Base-by-base conservation (phyloP, 2,888 invertebrate genomes). In the Villa cingulata region DNA sequence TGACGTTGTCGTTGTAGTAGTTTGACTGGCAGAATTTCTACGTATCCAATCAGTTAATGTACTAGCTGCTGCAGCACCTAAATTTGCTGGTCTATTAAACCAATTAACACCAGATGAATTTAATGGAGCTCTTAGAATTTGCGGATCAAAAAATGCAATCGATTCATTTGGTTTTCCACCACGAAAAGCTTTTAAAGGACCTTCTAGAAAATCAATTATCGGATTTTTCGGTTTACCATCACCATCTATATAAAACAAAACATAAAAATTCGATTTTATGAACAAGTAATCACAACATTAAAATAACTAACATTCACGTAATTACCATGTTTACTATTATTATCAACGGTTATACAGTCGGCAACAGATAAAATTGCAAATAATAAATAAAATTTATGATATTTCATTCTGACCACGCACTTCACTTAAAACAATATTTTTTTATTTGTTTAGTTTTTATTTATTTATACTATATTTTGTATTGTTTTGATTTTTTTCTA, bases 191-290 rank as follows among this genome's bases (percentile, higher is more conserved):
- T 48, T 49, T 17, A 53, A 46, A 4, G 53, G 53, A 14, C 48
- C 49, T 42, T 53, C 51, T 32, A 53, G 51, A 23, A 53, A 49
- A 37, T 51, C 44, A 16, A 53, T 51, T 10, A 53, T 51, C 19
- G 53, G 53, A 48, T 53, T 53, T 16, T 23, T 43, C 27, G 15
- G 27, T 37, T 38, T 18, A 38, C 23, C 36, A 18, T 36, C 46
- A 36, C 14, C 2, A 38, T 23, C 15, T 23, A n/a, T 16, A 29
- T 18, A 32, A 18, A 18, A 9, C 17, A 6, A 18, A 16, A 43
- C 10, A 43, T 18, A 34, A 18, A 32, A 19, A 10, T 32, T 5
- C 6, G 3, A 3, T 32, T 32, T 12, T 12, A 3, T 12, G 3
- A 32, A 32, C 12, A 32, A 5, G 12, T 12, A 32, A 4, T 9